Evolutionary conservation across 2,888 invertebrate species (phyloP), one percentile per base, ranked within the genome.

Genomic region (Stenolophus ochropezus): DNA sequence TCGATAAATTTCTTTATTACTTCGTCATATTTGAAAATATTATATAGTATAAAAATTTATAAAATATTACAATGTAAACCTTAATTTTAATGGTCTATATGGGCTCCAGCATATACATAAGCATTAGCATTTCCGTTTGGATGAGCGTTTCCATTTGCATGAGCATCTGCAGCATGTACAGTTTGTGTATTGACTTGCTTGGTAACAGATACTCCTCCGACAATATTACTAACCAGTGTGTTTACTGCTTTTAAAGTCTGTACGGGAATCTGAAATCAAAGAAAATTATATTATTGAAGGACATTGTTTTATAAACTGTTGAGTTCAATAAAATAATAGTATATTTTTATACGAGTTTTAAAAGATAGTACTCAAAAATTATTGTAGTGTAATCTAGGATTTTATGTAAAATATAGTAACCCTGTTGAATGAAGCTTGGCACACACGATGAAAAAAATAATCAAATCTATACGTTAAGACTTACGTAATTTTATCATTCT

Each of bases 181-280:
- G 79, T 51, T 2, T 25, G 18, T 11, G 79, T 79, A 51, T 42
- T 20, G 3, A 79, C 27, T 51, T 51, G 51, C 71, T 79, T 79
- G 8, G 69, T 21, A 75, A 86, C 87, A 71, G 85, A 83, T n/a
- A 84, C 83, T 33, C 87, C 87, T 8, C 86, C 87, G 27, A 87
- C 87, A 74, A 90, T 91, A 86, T 93, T 93, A 84, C 91, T 92
- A 81, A 94, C 88, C 83, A 94, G 90, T 84, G 91, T 91, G 86
- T 92, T 93, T 0, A 94, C 94, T 6, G 94, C 94, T 47, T 91
- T 91, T 77, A 94, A 88, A 0, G 94, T 92, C 71, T 93, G 92
- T 85, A 93, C 93, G 81, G 94, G 94, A 84, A 94, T 94, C 94
- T 94, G 89, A 84, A 90, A 90, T 6, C n/a, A 49, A 8, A 8